A percentile compares a stretch with the other conserved stretches of the same genome.
phyloP scores from a whole-genome alignment of 2,113 vertebrate species.

The Riparia riparia region DNA sequence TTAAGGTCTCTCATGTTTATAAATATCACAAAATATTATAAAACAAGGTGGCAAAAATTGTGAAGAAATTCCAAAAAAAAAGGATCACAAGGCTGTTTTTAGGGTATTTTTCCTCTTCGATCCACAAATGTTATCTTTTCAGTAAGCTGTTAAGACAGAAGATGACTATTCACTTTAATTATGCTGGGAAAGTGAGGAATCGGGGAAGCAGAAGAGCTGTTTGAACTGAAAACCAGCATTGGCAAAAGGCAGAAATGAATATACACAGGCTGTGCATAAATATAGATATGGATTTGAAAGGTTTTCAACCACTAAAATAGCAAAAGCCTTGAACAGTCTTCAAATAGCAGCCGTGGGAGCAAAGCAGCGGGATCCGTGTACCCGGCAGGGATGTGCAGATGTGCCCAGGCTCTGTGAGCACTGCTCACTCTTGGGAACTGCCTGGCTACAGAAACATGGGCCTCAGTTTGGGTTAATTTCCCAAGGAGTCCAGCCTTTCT shows the following conservation, averaged over 20 bases:
- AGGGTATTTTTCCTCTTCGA: background rate
- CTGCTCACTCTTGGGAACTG: background rate
- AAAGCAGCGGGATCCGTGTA: background rate
- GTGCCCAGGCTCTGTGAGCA: background rate
- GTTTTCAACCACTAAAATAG: constrained; percentile 63
- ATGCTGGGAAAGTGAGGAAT: constrained; percentile 37
- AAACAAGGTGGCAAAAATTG: background rate
- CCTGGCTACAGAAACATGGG: background rate
- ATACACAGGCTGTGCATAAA: constrained; percentile 60
- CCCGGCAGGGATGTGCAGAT: background rate
- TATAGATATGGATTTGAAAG: constrained; percentile 66
- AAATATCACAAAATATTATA: background rate
- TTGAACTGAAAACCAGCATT: constrained; percentile 54
- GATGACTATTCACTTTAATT: constrained; percentile 43
- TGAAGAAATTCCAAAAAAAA: background rate
- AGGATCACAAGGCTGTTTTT: background rate
- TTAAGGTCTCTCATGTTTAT: background rate
- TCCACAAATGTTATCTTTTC: background rate
- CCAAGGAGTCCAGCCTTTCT: background rate
- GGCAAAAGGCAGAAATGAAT: constrained; percentile 61
- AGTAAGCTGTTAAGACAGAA: constrained; percentile 18
- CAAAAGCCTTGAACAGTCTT: constrained; percentile 52
- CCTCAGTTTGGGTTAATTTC: background rate
- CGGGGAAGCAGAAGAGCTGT: constrained; percentile 44
- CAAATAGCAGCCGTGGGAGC: constrained; percentile 66